Conservation (phyloP, 2,797 vertebrate species). For the Scleropages formosus region DNA sequence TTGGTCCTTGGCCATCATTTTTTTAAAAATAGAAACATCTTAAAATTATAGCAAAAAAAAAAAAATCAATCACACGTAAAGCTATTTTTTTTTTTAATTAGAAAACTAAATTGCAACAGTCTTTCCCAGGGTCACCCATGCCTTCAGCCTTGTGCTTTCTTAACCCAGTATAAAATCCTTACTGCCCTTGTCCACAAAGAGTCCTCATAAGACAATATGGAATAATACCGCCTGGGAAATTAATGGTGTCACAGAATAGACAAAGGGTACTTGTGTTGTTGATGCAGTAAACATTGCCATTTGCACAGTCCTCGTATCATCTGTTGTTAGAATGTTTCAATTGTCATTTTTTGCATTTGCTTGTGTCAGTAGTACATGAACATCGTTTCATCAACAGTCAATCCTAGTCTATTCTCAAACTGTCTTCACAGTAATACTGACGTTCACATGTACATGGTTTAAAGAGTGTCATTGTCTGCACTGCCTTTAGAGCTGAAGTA, state of each 20-base stretch:
- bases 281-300: conserved; percentile 59
- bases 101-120: conserved; percentile 76
- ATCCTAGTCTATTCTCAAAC: conserved; percentile 60
- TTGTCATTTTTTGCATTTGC: conserved; percentile 58
- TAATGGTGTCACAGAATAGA: conserved; percentile 48
- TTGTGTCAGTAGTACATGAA: conserved; percentile 54
- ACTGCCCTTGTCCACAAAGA: conserved; percentile 70
- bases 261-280: conserved; percentile 54
- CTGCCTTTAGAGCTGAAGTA: conserved; percentile 69
- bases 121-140: conserved; percentile 67
- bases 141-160: conserved; percentile 59
- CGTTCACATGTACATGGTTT: conserved; percentile 59
- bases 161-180: conserved; percentile 56
- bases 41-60: conserved; percentile 65
- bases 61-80: conserved; percentile 69
- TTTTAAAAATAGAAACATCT: conserved; percentile 66
- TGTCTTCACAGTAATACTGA: conserved; percentile 69
- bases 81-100: conserved; percentile 70
- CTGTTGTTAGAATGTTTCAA: conserved; percentile 58
- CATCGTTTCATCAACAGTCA: conserved; percentile 64
- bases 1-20: conserved; percentile 66
- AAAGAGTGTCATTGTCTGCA: conserved; percentile 63
- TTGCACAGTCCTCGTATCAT: conserved; percentile 62
- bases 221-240: conserved; percentile 48
- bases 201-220: conserved; percentile 53